Conservation (phyloP, 2,888 invertebrate species). For the Arge pagana region DNA sequence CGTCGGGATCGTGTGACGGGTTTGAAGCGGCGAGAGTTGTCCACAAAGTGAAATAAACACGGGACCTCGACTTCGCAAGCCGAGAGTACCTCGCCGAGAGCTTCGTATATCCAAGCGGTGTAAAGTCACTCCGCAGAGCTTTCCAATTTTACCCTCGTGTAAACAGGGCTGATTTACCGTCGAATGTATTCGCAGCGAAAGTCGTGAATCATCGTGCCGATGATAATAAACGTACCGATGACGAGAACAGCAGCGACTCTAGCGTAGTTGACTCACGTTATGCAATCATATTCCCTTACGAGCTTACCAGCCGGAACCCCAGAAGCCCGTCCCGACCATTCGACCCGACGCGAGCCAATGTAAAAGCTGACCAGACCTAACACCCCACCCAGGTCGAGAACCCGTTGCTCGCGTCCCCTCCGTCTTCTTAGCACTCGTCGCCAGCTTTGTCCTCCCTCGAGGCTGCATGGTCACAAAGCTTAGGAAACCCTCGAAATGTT, state of each 20-base stretch:
- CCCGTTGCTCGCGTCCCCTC: slow-evolving; percentile 32
- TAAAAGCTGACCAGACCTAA: not conserved
- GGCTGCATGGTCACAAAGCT: slow-evolving; percentile 40
- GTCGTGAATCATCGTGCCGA: no score
- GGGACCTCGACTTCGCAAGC: no score
- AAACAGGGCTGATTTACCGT: no score
- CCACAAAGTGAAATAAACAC: no score
- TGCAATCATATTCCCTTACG: slow-evolving; percentile 40
- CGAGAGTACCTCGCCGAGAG: no score
- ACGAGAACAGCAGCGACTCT: not conserved
- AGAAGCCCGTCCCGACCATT: slow-evolving; percentile 16
- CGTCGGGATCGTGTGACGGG: no score
- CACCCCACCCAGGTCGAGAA: not conserved
- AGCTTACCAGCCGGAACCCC: slow-evolving; percentile 38
- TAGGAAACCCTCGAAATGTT: slow-evolving; percentile 45
- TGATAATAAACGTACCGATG: slow-evolving; percentile 17
- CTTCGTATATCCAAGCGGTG: no score
- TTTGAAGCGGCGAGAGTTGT: no score
- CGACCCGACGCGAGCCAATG: slow-evolving; percentile 7
- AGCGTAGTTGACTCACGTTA: slow-evolving; percentile 24
- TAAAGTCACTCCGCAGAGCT: no score
- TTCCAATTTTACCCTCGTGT: no score
- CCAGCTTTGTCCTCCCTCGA: slow-evolving; percentile 35
- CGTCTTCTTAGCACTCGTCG: slow-evolving; percentile 31
- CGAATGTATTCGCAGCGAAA: no score